phyloP scores from a whole-genome alignment of 2,113 vertebrate genomes.

The Austrofundulus limnaeus region DNA sequence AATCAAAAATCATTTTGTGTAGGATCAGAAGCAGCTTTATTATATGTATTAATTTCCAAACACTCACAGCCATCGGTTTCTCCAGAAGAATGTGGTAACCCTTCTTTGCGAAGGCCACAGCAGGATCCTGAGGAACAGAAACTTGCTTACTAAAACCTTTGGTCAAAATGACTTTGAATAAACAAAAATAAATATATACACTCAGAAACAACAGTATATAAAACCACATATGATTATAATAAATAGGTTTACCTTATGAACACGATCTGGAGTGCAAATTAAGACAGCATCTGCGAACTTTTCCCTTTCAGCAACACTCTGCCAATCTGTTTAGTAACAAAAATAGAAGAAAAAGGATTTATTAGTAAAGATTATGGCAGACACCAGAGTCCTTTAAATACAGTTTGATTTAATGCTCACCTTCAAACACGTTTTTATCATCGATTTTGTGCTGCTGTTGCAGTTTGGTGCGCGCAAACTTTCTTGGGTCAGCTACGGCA shows the following conservation, averaged over 20 bases:
- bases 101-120: conserved; percentile 81
- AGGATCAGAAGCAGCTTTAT: not conserved
- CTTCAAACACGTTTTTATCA: conserved; percentile 75
- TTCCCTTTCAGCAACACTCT: conserved; percentile 66
- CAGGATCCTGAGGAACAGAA: conserved; percentile 76
- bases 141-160: not conserved
- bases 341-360: conserved; percentile 14
- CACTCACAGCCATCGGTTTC: conserved; percentile 87
- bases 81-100: conserved; percentile 85
- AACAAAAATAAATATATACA: not conserved
- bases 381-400: not conserved
- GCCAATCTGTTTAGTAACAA: conserved; percentile 76
- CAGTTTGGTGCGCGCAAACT: conserved; percentile 75
- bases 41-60: not conserved
- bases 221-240: not conserved
- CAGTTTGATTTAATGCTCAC: conserved; percentile 47
- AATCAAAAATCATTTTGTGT: no score
- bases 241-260: conserved; percentile 79
- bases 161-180: not conserved
- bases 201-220: no score
- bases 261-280: conserved; percentile 83
- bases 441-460: conserved; percentile 70
- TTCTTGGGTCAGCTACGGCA: conserved; percentile 81
- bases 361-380: not conserved
- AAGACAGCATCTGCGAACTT: conserved; percentile 85